Evolutionary conservation across 2,888 invertebrate species (phyloP).

Genomic region (Gryllus longicercus): DNA sequence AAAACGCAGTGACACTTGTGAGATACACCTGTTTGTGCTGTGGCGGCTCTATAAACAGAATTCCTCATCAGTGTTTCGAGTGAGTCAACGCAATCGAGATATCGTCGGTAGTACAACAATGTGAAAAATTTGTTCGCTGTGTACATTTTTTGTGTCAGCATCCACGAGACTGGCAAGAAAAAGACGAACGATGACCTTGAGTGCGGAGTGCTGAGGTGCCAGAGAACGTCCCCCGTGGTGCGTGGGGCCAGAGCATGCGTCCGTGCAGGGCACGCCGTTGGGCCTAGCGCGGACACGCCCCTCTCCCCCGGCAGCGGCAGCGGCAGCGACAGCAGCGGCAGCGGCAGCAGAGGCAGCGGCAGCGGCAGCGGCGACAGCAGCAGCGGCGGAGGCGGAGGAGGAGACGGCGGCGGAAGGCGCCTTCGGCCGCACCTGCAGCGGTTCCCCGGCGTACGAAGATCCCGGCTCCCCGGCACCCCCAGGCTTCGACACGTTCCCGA

Average conservation of each 20-base stretch:
- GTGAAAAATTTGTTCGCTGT: not conserved
- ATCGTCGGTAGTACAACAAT: not conserved
- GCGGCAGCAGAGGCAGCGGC: not conserved
- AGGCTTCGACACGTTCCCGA: not conserved
- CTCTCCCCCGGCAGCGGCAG: not conserved
- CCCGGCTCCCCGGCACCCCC: not conserved
- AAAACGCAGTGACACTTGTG: constrained; percentile 11
- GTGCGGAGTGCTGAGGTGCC: not conserved
- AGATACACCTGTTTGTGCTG: constrained; percentile 8
- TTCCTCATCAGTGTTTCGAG: not conserved
- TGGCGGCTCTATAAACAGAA: constrained; percentile 8
- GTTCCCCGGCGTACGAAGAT: not conserved
- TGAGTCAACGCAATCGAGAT: not conserved
- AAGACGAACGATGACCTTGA: constrained; percentile 2
- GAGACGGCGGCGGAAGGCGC: not conserved
- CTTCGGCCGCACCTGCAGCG: not conserved
- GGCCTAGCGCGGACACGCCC: not conserved
- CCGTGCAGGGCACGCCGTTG: not conserved
- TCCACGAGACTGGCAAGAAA: not conserved
- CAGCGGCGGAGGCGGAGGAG: not conserved
- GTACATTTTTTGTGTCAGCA: not conserved
- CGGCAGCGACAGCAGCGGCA: not conserved
- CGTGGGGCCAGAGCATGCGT: not conserved
- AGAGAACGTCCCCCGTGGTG: no score
- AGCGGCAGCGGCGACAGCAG: not conserved